These are phyloP conservation scores for Fregetta grallaria DNA, from an alignment of 2,113 vertebrate genomes.

Conservation along the genomic window DNA sequence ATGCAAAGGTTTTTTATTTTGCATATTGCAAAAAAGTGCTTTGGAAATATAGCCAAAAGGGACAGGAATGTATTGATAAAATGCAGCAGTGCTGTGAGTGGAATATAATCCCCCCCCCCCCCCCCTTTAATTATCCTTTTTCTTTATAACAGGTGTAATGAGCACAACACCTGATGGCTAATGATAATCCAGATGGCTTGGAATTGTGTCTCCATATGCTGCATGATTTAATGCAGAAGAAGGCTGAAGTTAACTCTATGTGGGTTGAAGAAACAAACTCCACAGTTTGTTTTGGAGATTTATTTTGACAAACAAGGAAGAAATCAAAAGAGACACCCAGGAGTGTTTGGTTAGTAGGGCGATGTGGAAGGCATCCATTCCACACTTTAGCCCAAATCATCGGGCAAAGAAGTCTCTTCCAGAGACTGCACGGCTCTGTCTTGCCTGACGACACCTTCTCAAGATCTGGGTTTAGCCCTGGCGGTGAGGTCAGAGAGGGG, in stretches of 20 bases:
- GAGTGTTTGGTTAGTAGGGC: not conserved
- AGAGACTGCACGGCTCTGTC: not conserved
- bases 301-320: not conserved
- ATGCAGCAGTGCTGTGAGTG: not conserved
- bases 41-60: not conserved
- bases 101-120: not conserved
- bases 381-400: not conserved
- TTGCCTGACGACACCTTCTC: too few species aligned
- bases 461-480: not conserved
- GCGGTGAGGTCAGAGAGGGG: not conserved
- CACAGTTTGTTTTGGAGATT: not conserved
- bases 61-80: not conserved
- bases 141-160: slow-evolving; percentile 48
- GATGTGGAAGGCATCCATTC: not conserved
- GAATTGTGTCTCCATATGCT: slow-evolving; percentile 48
- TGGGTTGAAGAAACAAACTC: not conserved
- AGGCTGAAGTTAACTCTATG: not conserved
- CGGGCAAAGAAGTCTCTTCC: not conserved
- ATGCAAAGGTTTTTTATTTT: slow-evolving; percentile 3
- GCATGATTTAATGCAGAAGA: not conserved
- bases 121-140: slow-evolving; percentile 17
- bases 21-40: not conserved
- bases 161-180: slow-evolving; percentile 52
- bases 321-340: not conserved
- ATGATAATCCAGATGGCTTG: slow-evolving; percentile 59